Percentiles rank a stretch among this genome's conserved stretches.
phyloP scores from a whole-genome alignment of 2,113 vertebrate genomes.

The Gnathochromis pfefferi region DNA sequence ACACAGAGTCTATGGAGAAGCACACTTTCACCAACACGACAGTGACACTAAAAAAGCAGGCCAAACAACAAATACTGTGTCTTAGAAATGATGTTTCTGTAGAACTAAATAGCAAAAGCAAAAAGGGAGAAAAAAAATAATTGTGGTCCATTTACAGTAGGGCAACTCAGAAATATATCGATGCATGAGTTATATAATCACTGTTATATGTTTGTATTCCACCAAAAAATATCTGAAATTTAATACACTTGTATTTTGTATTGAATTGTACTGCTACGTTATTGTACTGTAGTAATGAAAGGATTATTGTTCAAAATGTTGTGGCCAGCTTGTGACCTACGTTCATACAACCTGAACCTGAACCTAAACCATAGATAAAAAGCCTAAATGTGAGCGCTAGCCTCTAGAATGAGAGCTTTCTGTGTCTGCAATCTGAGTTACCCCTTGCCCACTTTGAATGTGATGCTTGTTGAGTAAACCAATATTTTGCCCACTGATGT shows the following conservation, averaged over 20 bases:
- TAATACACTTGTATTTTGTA: neutral
- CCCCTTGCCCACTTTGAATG: neutral
- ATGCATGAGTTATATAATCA: neutral
- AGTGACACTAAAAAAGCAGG: neutral
- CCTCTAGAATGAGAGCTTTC: neutral
- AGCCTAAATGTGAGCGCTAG: neutral
- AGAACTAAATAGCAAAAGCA: neutral
- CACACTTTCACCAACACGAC: neutral
- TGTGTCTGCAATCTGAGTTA: neutral
- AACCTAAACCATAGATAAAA: neutral
- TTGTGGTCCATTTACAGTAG: neutral
- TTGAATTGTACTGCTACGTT: neutral
- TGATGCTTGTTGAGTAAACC: neutral
- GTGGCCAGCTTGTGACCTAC: neutral
- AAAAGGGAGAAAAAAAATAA: neutral
- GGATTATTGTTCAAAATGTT: neutral
- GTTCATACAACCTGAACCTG: neutral
- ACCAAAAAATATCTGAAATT: neutral
- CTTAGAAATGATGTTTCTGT: neutral
- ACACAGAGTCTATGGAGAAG: neutral
- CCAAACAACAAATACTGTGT: neutral
- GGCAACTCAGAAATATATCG: neutral
- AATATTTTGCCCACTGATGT: neutral
- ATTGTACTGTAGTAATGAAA: neutral
- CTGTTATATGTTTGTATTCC: neutral